Evolutionary conservation across 2,888 invertebrate genomes (phyloP), one percentile per base, ranked within the genome.

Genomic region (Drosophila acutilabella): DNA sequence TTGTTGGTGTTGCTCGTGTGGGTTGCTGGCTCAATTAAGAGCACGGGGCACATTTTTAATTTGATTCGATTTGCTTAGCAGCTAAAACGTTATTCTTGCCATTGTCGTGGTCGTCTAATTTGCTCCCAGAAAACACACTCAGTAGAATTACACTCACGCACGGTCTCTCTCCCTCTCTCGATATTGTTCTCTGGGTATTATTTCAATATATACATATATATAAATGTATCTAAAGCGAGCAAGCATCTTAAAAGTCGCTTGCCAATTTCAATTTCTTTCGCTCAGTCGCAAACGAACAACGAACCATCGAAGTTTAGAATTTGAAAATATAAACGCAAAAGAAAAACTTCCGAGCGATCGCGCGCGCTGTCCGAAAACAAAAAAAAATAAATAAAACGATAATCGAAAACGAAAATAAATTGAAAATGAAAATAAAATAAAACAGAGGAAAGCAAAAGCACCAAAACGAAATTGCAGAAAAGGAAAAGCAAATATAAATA

Each of bases 221-320:
- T 66, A 47, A 36, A 57, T 41, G 64, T 52, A 70, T 74, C 54
- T 58, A 42, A 57, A 47, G 65, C 36, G 62, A 64, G 61, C 74
- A 66, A 58, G 23, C 78, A 74, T 72, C 81, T 74, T 51, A 66
- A 64, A 61, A 57, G 64, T 52, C 59, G 57, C 30, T 61, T 78
- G 78, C 69, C 75, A 76, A 78, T 76, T 76, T 78, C 65, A 89
- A 90, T 91, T 89, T 87, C 83, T 79, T 77, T 80, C 85, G 88
- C 86, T 92, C 91, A 91, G 91, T 91, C 91, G 91, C 90, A 91
- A 90, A 90, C 92, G 92, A 92, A 92, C 90, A 91, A 89, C 92
- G 92, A 92, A 90, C 92, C 91, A 92, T 92, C 92, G 92, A 90
- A 90, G 91, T 90, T 86, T 89, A 81, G 89, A 90, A 90, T 87